phyloP scores from a whole-genome alignment of 2,888 invertebrate species.

The Tuberolachnus salignus region DNA sequence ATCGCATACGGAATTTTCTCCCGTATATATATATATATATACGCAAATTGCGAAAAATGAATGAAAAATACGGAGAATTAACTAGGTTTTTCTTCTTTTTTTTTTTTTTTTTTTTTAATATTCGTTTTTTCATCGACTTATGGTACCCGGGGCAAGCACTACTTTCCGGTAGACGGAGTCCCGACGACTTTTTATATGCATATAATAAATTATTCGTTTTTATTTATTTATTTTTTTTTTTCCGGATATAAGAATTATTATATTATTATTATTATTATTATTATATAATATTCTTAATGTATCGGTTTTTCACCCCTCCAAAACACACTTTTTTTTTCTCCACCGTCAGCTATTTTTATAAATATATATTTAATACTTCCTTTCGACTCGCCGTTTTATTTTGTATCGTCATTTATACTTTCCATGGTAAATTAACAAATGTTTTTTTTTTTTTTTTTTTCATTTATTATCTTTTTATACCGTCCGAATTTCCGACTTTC shows the following conservation, averaged over 20 bases:
- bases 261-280: neutral
- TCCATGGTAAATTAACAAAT: too few relatives aligned
- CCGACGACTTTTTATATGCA: neutral
- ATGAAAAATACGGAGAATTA: conserved; percentile 41
- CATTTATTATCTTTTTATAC: too few relatives aligned
- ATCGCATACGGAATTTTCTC: conserved; percentile 44
- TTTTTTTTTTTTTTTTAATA: neutral
- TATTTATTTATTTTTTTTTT: neutral
- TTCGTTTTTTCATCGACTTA: neutral
- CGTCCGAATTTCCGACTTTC: too few relatives aligned
- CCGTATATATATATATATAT: too few relatives aligned
- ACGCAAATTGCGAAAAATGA: conserved; percentile 36
- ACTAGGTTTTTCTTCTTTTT: conserved; percentile 14
- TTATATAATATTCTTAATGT: too few relatives aligned
- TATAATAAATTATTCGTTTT: neutral
- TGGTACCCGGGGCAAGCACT: neutral
- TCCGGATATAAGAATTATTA: neutral
- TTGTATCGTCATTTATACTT: too few relatives aligned
- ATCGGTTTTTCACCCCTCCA: too few relatives aligned
- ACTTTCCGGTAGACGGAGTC: neutral
- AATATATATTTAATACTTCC: too few relatives aligned
- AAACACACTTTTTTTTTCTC: too few relatives aligned
- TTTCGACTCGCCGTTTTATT: too few relatives aligned
- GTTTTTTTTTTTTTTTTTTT: too few relatives aligned
- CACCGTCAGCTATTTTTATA: too few relatives aligned